phyloP scores from a whole-genome alignment of 2,888 invertebrate species.

The Odontocolon sp. region DNA sequence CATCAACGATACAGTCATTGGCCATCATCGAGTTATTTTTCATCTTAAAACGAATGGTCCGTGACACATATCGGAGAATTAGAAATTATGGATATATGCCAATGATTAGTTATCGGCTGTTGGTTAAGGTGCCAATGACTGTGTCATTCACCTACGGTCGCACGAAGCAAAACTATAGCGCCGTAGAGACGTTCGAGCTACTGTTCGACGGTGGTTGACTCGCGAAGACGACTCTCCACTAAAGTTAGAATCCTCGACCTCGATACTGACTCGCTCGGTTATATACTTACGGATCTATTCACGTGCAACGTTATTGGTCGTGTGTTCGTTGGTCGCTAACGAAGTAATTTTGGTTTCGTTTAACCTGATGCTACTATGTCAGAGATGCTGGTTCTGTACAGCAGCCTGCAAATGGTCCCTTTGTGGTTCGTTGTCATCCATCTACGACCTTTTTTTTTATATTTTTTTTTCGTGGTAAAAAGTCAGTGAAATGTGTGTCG shows the following conservation, averaged over 20 bases:
- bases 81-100: too few species aligned
- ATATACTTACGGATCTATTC: background rate
- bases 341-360: conserved; percentile 2
- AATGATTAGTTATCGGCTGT: too few species aligned
- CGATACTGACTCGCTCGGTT: conserved; percentile 43
- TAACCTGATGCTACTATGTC: background rate
- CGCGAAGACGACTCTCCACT: conserved; percentile 40
- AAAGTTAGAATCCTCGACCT: conserved; percentile 58
- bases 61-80: too few species aligned
- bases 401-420: background rate
- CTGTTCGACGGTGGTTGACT: conserved; percentile 14
- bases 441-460: too few species aligned
- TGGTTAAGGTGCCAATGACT: too few species aligned
- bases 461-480: too few species aligned
- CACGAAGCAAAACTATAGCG: too few species aligned
- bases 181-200: background rate
- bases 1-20: too few species aligned
- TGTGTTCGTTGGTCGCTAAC: background rate
- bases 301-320: background rate
- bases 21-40: too few species aligned
- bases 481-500: too few species aligned
- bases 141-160: background rate
- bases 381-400: background rate
- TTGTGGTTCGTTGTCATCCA: background rate
- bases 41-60: too few species aligned